Base-by-base conservation (phyloP, 2,113 vertebrate species). In the Nothobranchius furzeri region DNA sequence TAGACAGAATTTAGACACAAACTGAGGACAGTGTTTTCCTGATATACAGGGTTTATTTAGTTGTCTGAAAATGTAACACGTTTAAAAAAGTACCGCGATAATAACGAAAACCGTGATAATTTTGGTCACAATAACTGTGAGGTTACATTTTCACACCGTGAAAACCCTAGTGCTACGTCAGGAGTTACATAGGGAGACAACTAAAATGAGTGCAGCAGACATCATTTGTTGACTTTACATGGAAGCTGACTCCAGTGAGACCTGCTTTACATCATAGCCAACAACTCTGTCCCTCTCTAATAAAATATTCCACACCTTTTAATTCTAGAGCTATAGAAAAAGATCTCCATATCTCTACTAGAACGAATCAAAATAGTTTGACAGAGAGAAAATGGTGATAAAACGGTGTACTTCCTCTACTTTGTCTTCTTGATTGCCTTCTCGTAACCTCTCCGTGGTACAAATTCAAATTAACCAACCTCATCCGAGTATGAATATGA, bases 391-490 rank as follows among this genome's bases (percentile, higher is more conserved):
- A 55, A 63, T 58, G 53, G n/a, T 60, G 40, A 30, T 8, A 36
- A 15, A 58, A 56, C 46, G 14, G 47, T n/a, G 48, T 64, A 49
- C 9, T n/a, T 49, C 9, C n/a, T 15, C 9, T 24, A n/a, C 42
- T 17, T 54, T 17, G 0, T 47, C 60, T n/a, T 37, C 3, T 45
- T 69, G 42, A 25, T 43, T 56, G 52, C 6, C 36, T 48, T 43
- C 57, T 58, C 13, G 50, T 57, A 54, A 73, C 50, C 61, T 42
- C 73, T 30, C 25, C 49, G 36, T 42, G 57, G 64, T 77, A 51
- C 64, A 63, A 78, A 75, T 77, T 81, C 69, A 79, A 81, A 85
- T 82, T 55, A 81, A 74, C 68, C 64, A 69, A 60, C 75, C 75
- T 81, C 73, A 59, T 78, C 75, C 74, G 6, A 0, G 36, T 68